Base-by-base conservation (phyloP, 2,888 invertebrate species). In the Drosophila planitibia region DNA sequence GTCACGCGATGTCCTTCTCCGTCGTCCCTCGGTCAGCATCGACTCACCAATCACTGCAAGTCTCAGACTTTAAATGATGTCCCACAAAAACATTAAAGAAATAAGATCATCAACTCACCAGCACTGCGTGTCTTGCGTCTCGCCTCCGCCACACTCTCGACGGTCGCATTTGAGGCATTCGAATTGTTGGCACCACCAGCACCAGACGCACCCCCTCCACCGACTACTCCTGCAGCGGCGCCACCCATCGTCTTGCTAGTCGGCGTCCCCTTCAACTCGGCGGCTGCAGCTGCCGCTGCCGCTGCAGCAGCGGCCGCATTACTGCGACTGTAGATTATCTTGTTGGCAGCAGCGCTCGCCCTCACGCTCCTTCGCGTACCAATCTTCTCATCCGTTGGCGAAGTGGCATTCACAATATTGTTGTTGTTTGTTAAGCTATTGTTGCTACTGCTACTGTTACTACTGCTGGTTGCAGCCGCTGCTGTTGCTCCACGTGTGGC, bases 71-170 rank as follows among this genome's bases (percentile, higher is more conserved):
- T 16, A 51, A 19, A 12, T 35, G 30, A 0, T n/a, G 25, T 37
- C 14, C n/a, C 2, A 25, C n/a, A 35, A 22, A 14, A 19, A 22
- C 2, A 4, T 25, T 25, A 4, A n/a, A 1, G 5, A 14, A 9
- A 2, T 12, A 28, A n/a, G 9, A 6, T 12, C 22, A 19, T 16
- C 2, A 55, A 70, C 81, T 86, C 86, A 96, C 96, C 96, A 81
- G 96, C 95, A 94, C 96, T 96, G 82, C 96, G 94, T 33, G 96
- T 96, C 94, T 96, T 96, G 89, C 96, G 93, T 33, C 95, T 80
- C 4, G 91, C 93, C 67, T 93, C 93, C 10, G 89, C 90, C 47
- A 90, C 86, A 60, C 90, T 91, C 53, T 92, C 92, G 5, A 80
- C 80, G 51, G 68, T 84, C 3, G 67, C 65, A 35, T 71, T 83